These are phyloP conservation scores for Silurus asotus DNA, from an alignment of 2,113 vertebrate genomes.

Conservation along the genomic window DNA sequence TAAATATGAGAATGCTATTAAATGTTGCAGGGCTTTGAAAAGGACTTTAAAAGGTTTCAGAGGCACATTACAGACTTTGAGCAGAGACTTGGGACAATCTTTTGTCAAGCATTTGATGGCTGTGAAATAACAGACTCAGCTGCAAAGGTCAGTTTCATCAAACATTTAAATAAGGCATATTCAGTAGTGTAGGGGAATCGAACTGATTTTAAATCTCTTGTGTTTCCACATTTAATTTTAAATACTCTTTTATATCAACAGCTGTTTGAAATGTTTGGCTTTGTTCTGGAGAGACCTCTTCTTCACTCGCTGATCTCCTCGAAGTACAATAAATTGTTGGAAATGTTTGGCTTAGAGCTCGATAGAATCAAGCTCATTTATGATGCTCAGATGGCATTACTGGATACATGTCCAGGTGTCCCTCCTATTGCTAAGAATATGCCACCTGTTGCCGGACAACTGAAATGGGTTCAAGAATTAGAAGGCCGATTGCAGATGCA, in stretches of 20 bases:
- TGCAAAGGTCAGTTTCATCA: constrained; percentile 66
- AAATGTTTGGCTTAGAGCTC: constrained; percentile 69
- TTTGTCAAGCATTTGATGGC: constrained; percentile 70
- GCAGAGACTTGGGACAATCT: constrained; percentile 69
- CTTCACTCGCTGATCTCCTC: constrained; percentile 65
- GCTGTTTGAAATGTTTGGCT: constrained; percentile 77
- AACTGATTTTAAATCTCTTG: background rate
- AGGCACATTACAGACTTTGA: constrained; percentile 71
- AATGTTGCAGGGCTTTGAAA: constrained; percentile 64
- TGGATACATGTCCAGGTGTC: fast-evolving
- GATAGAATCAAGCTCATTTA: constrained; percentile 68
- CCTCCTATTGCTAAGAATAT: constrained; percentile 69
- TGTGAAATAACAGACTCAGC: constrained; percentile 63
- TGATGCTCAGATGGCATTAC: constrained; percentile 51
- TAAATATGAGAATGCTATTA: background rate
- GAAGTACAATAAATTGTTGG: constrained; percentile 65
- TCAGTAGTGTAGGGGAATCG: background rate
- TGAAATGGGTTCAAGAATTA: constrained; percentile 76
- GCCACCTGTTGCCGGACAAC: constrained; percentile 67
- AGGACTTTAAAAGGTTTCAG: constrained; percentile 70
- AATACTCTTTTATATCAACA: constrained; percentile 48
- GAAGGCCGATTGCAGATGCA: constrained; percentile 69
- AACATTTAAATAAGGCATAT: background rate
- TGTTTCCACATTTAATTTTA: background rate
- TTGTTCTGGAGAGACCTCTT: constrained; percentile 71